Conservation (phyloP, 2,888 invertebrate species). For the Heliothis peltigera region DNA sequence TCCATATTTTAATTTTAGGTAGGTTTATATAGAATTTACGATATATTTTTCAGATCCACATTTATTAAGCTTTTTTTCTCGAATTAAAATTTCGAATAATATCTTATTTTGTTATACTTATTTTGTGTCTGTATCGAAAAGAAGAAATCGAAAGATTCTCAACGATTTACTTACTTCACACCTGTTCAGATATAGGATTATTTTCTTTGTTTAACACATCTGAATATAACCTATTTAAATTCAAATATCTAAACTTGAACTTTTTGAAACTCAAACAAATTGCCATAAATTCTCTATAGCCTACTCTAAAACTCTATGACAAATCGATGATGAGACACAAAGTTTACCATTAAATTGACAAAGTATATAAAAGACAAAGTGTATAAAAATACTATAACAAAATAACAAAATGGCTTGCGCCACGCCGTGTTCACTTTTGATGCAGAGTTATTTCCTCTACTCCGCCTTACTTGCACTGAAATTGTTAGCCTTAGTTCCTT, state of each 20-base stretch:
- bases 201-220: no score
- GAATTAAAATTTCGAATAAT: no score
- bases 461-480: constrained; percentile 64
- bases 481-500: constrained; percentile 63
- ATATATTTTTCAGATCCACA: neutral
- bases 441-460: constrained; percentile 63
- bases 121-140: no score
- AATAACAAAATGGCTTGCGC: constrained; percentile 9
- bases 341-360: constrained; percentile 18
- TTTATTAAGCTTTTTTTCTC: no score
- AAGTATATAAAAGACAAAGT: no score
- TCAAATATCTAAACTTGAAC: no score
- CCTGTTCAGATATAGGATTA: no score
- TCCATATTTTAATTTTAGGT: neutral
- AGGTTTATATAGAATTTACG: neutral
- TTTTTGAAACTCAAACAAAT: neutral
- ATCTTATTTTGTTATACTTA: no score
- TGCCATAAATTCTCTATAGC: neutral
- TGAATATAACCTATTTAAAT: neutral
- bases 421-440: constrained; percentile 23
- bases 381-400: neutral
- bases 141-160: no score
- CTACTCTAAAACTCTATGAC: constrained; percentile 2
- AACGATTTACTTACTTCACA: no score
- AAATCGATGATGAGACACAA: neutral